These are phyloP conservation scores for Protonemura montana DNA, from an alignment of 2,888 invertebrate genomes.

Conservation along the genomic window DNA sequence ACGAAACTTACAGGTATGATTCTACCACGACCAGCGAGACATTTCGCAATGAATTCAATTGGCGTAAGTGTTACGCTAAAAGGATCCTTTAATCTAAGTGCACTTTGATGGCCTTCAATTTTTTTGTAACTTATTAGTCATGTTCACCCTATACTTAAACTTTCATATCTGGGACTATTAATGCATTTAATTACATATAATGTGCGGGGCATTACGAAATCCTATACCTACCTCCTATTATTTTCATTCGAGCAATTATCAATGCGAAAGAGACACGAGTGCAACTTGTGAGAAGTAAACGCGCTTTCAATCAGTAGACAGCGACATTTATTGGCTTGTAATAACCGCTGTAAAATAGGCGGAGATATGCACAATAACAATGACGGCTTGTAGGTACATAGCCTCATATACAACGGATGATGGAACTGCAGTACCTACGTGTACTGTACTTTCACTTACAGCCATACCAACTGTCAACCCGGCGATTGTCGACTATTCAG, in stretches of 20 bases:
- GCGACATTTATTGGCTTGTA: background rate
- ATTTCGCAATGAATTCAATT: background rate
- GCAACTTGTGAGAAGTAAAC: background rate
- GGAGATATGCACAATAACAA: background rate
- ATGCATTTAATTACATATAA: background rate
- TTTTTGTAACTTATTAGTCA: background rate
- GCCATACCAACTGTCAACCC: background rate
- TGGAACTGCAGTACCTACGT: background rate
- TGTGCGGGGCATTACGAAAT: background rate
- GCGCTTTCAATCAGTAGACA: background rate
- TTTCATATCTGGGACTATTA: background rate
- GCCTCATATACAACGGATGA: background rate
- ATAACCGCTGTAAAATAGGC: background rate
- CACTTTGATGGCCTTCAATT: background rate
- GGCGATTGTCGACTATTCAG: background rate
- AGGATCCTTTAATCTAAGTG: background rate
- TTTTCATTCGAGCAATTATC: background rate
- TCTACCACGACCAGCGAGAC: background rate
- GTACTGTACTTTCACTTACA: background rate
- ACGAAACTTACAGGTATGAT: too few relatives aligned
- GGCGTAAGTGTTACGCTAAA: background rate
- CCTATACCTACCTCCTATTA: background rate
- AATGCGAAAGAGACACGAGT: background rate
- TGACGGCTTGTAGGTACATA: background rate
- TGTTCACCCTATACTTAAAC: background rate